These are phyloP conservation scores for Macrocentrus cingulum DNA, from an alignment of 1,140 invertebrate genomes.

Conservation along the genomic window DNA sequence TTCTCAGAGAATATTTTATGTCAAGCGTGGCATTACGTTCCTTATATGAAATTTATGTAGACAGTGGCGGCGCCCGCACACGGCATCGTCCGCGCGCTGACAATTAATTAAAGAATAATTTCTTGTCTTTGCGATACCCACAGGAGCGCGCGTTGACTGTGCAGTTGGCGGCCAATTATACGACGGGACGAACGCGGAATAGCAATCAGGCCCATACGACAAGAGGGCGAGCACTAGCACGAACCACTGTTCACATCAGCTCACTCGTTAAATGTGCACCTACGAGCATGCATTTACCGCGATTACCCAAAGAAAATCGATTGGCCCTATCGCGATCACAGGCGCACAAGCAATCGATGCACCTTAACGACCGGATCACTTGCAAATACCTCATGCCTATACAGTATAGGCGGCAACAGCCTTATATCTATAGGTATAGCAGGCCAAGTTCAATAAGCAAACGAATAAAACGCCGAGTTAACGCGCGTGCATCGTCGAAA, in stretches of 20 bases:
- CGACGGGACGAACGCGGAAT: slow-evolving; percentile 52
- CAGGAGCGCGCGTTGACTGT: slow-evolving; percentile 33
- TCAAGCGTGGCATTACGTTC: slow-evolving; percentile 19
- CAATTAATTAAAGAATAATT: slow-evolving; percentile 62
- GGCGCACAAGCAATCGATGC: neutral
- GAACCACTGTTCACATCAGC: neutral
- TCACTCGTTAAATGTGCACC: slow-evolving; percentile 4
- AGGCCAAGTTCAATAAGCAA: no score
- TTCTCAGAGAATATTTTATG: neutral
- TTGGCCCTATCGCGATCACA: slow-evolving; percentile 2
- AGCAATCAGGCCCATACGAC: slow-evolving; percentile 45
- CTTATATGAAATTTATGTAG: slow-evolving; percentile 48
- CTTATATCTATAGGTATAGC: no score
- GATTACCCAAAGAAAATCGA: slow-evolving; percentile 2
- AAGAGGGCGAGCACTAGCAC: slow-evolving; percentile 15
- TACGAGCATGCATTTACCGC: neutral
- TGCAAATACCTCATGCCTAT: neutral
- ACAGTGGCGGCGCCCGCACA: slow-evolving; percentile 1
- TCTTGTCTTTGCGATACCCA: slow-evolving; percentile 55
- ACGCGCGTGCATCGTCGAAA: slow-evolving; percentile 57
- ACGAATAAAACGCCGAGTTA: slow-evolving; percentile 48
- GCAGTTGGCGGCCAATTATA: slow-evolving; percentile 59
- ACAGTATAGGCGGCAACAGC: no score
- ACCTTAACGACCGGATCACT: neutral
- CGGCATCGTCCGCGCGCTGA: slow-evolving; percentile 38